A percentile compares a stretch with the other conserved stretches of the same genome.
These are phyloP conservation scores for Drosophila repleta DNA, from an alignment of 1,140 invertebrate genomes.

Conservation along the genomic window DNA sequence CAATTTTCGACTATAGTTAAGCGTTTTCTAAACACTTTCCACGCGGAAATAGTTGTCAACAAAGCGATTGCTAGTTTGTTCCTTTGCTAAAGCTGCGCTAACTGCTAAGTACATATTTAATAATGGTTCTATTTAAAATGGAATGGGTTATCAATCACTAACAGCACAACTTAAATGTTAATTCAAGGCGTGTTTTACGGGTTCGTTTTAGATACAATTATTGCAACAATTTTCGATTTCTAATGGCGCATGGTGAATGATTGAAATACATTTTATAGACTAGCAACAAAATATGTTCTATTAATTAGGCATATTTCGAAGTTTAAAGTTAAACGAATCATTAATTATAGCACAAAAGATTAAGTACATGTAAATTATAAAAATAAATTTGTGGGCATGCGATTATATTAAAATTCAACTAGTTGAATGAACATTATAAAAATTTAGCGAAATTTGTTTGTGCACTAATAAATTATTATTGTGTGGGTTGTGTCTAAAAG, in stretches of 20 bases:
- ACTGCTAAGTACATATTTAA: slow-evolving; percentile 59
- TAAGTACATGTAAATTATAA: slow-evolving; percentile 47
- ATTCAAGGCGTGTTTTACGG: slow-evolving; percentile 58
- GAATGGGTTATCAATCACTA: slow-evolving; percentile 63
- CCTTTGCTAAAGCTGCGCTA: slow-evolving; percentile 75
- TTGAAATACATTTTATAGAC: slow-evolving; percentile 63
- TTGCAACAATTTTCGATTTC: slow-evolving; percentile 72
- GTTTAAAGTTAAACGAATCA: slow-evolving; percentile 20
- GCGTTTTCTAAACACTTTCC: slow-evolving; percentile 67
- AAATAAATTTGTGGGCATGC: slow-evolving; percentile 26
- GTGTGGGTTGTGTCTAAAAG: slow-evolving; percentile 38
- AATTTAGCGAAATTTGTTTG: slow-evolving; percentile 28
- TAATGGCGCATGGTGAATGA: slow-evolving; percentile 64
- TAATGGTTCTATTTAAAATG: slow-evolving; percentile 18
- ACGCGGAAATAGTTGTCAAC: slow-evolving; percentile 64
- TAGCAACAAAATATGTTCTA: slow-evolving; percentile 61
- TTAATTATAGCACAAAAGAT: slow-evolving; percentile 39
- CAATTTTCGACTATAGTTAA: slow-evolving; percentile 35
- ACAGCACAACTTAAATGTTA: slow-evolving; percentile 69
- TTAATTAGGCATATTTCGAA: slow-evolving; percentile 19
- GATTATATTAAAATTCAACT: slow-evolving; percentile 25
- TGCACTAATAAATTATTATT: slow-evolving; percentile 28
- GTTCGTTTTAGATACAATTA: slow-evolving; percentile 58
- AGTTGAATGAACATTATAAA: slow-evolving; percentile 25
- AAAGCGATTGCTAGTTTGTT: slow-evolving; percentile 72